A percentile compares a stretch with the other conserved stretches of the same genome.
Evolutionary conservation across 2,888 invertebrate species (phyloP).

Genomic region (Plagodis dolabraria): DNA sequence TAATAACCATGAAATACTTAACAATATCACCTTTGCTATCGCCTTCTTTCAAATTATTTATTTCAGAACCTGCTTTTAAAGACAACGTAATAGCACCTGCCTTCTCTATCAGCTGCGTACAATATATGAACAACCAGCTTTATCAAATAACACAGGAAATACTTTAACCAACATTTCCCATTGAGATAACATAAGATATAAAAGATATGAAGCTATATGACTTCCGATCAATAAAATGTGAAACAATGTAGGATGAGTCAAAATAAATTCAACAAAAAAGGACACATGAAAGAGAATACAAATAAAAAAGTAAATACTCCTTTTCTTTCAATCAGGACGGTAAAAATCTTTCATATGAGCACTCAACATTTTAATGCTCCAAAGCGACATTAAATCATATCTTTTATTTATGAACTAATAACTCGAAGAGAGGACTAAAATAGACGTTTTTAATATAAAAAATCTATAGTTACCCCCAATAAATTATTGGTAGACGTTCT

Average conservation of each 20-base stretch:
- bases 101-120: slow-evolving; percentile 45
- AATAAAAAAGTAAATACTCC: slow-evolving; percentile 15
- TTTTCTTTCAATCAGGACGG: slow-evolving; percentile 21
- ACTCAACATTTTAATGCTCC: slow-evolving; percentile 47
- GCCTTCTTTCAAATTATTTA: slow-evolving; percentile 28
- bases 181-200: slow-evolving; percentile 40
- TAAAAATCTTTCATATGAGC: slow-evolving; percentile 32
- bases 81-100: slow-evolving; percentile 52
- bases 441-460: slow-evolving; percentile 70
- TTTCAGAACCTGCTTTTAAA: slow-evolving; percentile 36
- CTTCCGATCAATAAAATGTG: slow-evolving; percentile 29
- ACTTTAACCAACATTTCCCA: slow-evolving; percentile 39
- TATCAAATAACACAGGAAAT: slow-evolving; percentile 40
- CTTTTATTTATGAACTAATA: slow-evolving; percentile 70
- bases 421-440: slow-evolving; percentile 68
- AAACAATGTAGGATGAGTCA: slow-evolving; percentile 25
- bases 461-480: slow-evolving; percentile 71
- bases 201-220: slow-evolving; percentile 16
- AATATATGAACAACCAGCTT: slow-evolving; percentile 33
- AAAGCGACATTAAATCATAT: slow-evolving; percentile 67
- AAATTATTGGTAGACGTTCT: slow-evolving; percentile 80
- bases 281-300: slow-evolving; percentile 15
- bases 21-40: slow-evolving; percentile 24
- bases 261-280: slow-evolving; percentile 14
- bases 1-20: slow-evolving; percentile 1